Conservation (phyloP, 2,797 vertebrate genomes). For the Anisognathus igniventris region DNA sequence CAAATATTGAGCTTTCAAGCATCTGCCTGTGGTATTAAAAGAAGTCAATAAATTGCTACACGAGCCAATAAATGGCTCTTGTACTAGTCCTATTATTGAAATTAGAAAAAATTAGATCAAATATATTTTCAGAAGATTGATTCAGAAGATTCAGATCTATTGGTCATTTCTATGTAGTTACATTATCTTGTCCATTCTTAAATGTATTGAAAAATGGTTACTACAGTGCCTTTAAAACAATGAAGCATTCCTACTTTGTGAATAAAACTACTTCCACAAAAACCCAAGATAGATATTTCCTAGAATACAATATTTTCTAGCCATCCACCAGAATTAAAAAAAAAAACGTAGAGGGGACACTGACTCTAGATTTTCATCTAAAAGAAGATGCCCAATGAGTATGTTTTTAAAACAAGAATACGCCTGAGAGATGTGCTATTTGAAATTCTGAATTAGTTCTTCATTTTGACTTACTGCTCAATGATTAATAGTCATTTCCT, state of each 20-base stretch:
- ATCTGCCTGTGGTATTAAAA: conserved; percentile 75
- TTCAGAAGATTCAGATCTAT: background rate
- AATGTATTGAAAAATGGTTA: background rate
- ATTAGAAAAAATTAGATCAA: background rate
- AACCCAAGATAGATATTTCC: background rate
- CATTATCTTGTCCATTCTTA: background rate
- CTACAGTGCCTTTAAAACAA: background rate
- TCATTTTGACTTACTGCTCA: background rate
- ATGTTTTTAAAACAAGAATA: background rate
- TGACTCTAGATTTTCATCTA: background rate
- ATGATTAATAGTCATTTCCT: background rate
- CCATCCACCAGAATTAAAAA: background rate
- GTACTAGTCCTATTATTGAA: background rate
- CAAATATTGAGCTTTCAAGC: conserved; percentile 80
- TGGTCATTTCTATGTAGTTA: background rate
- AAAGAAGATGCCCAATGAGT: background rate
- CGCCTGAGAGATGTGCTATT: background rate
- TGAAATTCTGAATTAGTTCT: background rate
- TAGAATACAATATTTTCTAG: background rate
- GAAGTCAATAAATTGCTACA: background rate
- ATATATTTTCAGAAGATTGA: background rate
- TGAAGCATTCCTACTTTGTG: background rate
- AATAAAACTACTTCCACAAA: background rate
- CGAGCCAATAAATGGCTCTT: background rate
- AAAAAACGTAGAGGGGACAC: background rate